phyloP scores from a whole-genome alignment of 2,888 invertebrate species.

The Neria commutata region DNA sequence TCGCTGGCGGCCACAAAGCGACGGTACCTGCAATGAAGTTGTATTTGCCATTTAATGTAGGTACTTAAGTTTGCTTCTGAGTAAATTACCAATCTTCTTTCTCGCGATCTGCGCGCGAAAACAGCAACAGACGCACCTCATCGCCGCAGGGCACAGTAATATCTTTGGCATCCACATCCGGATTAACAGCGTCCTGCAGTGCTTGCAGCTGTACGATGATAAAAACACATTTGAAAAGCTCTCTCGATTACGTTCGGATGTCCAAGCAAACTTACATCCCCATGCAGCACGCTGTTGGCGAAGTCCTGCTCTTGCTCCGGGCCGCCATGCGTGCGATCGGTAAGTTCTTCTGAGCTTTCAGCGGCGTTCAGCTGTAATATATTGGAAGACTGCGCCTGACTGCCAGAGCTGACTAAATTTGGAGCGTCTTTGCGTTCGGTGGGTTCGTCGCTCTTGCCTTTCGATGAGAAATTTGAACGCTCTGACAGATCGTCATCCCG shows the following conservation, averaged over 20 bases:
- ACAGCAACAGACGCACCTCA: conserved; percentile 56
- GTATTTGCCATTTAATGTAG: not conserved
- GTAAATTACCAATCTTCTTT: conserved; percentile 58
- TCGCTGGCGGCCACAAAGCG: conserved; percentile 56
- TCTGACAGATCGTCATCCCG: conserved; percentile 35
- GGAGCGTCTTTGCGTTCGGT: too few species aligned
- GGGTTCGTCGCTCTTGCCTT: too few species aligned
- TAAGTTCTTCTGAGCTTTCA: too few species aligned
- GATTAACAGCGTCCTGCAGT: conserved; percentile 46
- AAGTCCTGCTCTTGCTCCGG: not conserved
- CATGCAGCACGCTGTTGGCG: too few species aligned
- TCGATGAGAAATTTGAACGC: too few species aligned
- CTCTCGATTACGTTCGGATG: too few species aligned
- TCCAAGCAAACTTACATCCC: too few species aligned
- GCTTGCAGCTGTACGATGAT: conserved; percentile 45
- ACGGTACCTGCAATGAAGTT: conserved; percentile 50
- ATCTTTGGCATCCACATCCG: conserved; percentile 43
- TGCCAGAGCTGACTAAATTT: too few species aligned
- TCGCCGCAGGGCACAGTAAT: conserved; percentile 58
- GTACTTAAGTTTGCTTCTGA: not conserved
- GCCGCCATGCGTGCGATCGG: not conserved
- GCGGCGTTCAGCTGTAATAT: too few species aligned
- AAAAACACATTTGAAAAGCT: conserved; percentile 5
- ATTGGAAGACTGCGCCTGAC: too few species aligned
- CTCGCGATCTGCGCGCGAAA: conserved; percentile 58